Percentiles rank a stretch among this genome's conserved stretches.
phyloP scores from a whole-genome alignment of 2,888 invertebrate genomes.

The Meta bourneti region DNA sequence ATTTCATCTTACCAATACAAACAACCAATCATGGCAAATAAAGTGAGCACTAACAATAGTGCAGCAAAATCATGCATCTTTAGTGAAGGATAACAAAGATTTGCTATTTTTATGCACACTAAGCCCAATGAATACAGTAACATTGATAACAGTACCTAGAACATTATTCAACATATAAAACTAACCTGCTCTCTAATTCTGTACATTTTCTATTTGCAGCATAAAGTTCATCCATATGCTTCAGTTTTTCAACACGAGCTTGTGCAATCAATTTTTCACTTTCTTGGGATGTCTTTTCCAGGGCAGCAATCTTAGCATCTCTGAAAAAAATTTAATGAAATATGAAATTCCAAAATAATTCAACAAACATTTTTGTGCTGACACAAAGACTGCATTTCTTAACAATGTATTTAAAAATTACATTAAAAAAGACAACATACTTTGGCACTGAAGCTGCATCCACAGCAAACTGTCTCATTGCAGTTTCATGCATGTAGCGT shows the following conservation, averaged over 20 bases:
- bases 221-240: conserved; percentile 93
- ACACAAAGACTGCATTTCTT: neutral
- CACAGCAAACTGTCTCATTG: conserved; percentile 89
- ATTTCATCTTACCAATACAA: too few relatives aligned
- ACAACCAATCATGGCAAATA: too few relatives aligned
- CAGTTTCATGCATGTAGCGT: conserved; percentile 90
- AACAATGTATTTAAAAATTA: neutral
- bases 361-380: too few relatives aligned
- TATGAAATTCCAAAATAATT: too few relatives aligned
- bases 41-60: too few relatives aligned
- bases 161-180: too few relatives aligned
- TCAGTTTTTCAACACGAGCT: conserved; percentile 91
- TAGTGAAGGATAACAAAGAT: too few relatives aligned
- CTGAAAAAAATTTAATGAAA: conserved; percentile 81
- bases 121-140: too few relatives aligned
- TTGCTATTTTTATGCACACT: too few relatives aligned
- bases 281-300: conserved; percentile 89
- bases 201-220: conserved; percentile 91
- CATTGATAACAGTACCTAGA: too few relatives aligned
- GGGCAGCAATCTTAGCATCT: conserved; percentile 91
- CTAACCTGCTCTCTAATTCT: conserved; percentile 90
- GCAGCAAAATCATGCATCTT: too few relatives aligned
- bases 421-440: conserved; percentile 81
- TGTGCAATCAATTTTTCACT: conserved; percentile 92
- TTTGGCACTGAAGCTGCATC: conserved; percentile 89